Base-by-base conservation (phyloP, 2,888 invertebrate genomes). In the Ormyrus nitidulus region DNA sequence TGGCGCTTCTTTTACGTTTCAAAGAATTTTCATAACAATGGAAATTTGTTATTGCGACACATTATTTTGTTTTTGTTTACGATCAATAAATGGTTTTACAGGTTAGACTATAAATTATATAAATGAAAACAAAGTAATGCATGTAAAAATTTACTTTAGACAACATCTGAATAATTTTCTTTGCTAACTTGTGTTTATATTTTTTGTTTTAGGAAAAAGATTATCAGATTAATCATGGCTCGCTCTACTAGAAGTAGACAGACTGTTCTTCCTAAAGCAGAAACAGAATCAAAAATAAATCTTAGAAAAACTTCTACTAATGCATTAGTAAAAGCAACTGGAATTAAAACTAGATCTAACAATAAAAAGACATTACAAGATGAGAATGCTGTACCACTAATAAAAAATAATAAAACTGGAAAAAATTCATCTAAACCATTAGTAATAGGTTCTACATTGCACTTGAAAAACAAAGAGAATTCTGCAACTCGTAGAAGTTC, bases 221-320 rank as follows among this genome's bases (percentile, higher is more conserved):
- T 70, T 53, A 10, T 59, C 13, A 11, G n/a, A 11, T 7, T 44
- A 10, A 58, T n/a, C 48, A 80, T 80, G 75, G 34, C 71, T 61
- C 54, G 53, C 11, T 4, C 19, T 54, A 80, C 76, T n/a, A 76
- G 80, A 62, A 80, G 68, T 62, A 75, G 46, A 44, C 62, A 54
- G 34, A 5, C 70, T 59, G 54, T 19, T 48, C 48, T 10, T 8
- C 44, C 46, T 51, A 64, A 58, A 13, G 1, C 19, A 58, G 19
- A 74, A 49, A 11, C 54, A 44, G 5, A 56, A 46, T 11, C 8
- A 11, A 75, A 59, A 58, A 44, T n/a, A 62, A 53, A 13, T 74
- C 34, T 34, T 34, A 34, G 34, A 53, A 7, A 10, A 68, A 53
- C 10, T 34, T 6, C 13, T 13, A 59, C 2, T 65, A 13, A 59